Evolutionary conservation across 2,888 invertebrate species (phyloP).

Genomic region (Pherbina coryleti): DNA sequence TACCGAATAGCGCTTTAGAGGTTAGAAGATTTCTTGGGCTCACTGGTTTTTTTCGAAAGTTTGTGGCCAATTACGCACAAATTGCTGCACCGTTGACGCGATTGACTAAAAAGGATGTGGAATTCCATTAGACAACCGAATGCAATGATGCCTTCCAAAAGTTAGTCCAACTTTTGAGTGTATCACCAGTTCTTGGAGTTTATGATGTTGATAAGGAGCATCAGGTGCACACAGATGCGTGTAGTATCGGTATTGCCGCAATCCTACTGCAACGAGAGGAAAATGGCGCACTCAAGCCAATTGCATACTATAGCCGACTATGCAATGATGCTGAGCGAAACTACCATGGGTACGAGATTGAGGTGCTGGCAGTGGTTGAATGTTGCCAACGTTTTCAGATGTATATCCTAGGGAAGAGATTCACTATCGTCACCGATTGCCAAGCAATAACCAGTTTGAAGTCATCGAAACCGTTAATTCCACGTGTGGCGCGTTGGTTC

Average conservation of each 20-base stretch:
- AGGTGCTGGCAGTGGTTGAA: constrained; percentile 40
- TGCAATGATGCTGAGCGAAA: constrained; percentile 38
- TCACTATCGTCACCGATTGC: not conserved
- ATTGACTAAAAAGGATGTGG: not conserved
- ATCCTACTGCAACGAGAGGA: constrained; percentile 38
- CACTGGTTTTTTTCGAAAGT: not conserved
- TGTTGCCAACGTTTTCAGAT: constrained; percentile 46
- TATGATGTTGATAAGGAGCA: constrained; percentile 41
- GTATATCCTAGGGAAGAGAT: no score
- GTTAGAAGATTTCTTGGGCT: not conserved
- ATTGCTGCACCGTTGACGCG: constrained; percentile 16
- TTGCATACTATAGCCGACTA: constrained; percentile 40
- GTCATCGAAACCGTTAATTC: constrained; percentile 33
- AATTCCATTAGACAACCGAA: not conserved
- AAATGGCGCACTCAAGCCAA: not conserved
- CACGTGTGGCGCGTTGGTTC: constrained; percentile 35
- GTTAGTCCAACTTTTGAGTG: not conserved
- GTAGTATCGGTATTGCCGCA: constrained; percentile 39
- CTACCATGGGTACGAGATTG: constrained; percentile 37
- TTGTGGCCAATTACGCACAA: not conserved
- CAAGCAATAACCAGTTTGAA: not conserved
- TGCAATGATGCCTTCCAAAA: not conserved
- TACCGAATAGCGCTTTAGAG: not conserved
- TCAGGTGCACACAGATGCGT: constrained; percentile 42
- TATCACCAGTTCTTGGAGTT: constrained; percentile 34